Evolutionary conservation across 2,113 vertebrate genomes (phyloP).

Genomic region (Siniperca knerii): DNA sequence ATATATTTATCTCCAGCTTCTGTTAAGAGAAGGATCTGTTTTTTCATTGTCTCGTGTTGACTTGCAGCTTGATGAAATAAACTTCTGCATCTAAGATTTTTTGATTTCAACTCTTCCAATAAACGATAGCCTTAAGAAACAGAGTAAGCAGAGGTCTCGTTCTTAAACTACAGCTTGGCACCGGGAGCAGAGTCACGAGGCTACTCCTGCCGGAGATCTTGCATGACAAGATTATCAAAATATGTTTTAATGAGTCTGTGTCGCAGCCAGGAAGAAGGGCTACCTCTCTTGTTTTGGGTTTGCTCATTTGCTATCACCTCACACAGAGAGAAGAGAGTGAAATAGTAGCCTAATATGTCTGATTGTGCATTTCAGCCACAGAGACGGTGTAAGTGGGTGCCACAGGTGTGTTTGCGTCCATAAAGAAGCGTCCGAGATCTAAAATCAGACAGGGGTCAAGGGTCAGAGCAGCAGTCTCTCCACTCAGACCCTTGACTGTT

Average conservation of each 20-base stretch:
- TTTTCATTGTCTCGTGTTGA: not conserved
- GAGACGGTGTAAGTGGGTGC: not conserved
- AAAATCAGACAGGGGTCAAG: slow-evolving; percentile 31
- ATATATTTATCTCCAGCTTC: slow-evolving; percentile 37
- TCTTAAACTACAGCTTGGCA: slow-evolving; percentile 14
- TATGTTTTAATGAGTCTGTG: slow-evolving; percentile 44
- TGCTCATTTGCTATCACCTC: not conserved
- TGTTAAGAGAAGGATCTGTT: not conserved
- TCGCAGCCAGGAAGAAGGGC: not conserved
- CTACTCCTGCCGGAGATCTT: slow-evolving; percentile 8
- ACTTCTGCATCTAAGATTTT: not conserved
- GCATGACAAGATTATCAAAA: slow-evolving; percentile 32
- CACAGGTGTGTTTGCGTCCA: not conserved
- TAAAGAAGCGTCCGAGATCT: slow-evolving; percentile 7
- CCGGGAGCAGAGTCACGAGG: slow-evolving; percentile 26
- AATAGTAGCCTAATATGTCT: not conserved
- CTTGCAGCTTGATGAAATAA: not conserved
- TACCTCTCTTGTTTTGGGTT: not conserved
- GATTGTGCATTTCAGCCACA: not conserved
- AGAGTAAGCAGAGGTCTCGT: not conserved
- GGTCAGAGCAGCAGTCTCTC: slow-evolving; percentile 17
- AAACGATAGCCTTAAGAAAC: not conserved
- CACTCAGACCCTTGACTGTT: not conserved
- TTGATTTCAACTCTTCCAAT: not conserved
- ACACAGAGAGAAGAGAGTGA: not conserved